Base-by-base conservation (phyloP, 2,888 invertebrate species). In the Tyria jacobaeae region DNA sequence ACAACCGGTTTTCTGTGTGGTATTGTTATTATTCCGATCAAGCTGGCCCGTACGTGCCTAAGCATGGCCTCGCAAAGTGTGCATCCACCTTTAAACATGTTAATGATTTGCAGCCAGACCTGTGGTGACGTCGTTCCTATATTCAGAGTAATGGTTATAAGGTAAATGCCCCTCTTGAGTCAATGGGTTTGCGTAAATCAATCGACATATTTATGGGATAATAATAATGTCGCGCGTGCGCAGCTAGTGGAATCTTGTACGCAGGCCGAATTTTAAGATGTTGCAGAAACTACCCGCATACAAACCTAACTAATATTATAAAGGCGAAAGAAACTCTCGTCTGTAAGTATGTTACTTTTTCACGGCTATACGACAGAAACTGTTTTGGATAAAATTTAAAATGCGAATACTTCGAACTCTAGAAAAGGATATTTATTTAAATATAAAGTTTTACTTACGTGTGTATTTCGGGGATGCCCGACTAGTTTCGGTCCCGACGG, bases 101-200 rank as follows among this genome's bases (percentile, higher is more conserved):
- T 3, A 14, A 1, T 9, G 14, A 14, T 25, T 52, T 9, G 5
- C 39, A 53, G 24, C 35, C 37, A 57, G 49, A 25, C 17, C 57
- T 27, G 57, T 1, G 1, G 15, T 49, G 49, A 57, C 57, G 57
- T 27, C 17, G 37, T 17, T 17, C 5, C 57, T 57, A 57, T 27
- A 57, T 57, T 47, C 17, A 37, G 48, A 57, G 39, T 49, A 39
- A 57, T 7, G 15, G 49, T 37, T 17, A 27, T 39, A 49, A 57
- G 57, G 48, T 57, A 57, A 57, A 57, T 49, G 57, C 39, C 49
- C 49, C 47, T 35, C 56, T 34, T 25, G 34, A 57, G 6, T 57
- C 49, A 57, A 57, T 57, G 57, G 39, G 39, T 49, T 57, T 49
- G 48, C 48, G 49, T 49, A 57, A 57, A 57, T 57, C 57, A 49